phyloP scores from a whole-genome alignment of 2,797 vertebrate genomes.

The Chelidonichthys spinosus region DNA sequence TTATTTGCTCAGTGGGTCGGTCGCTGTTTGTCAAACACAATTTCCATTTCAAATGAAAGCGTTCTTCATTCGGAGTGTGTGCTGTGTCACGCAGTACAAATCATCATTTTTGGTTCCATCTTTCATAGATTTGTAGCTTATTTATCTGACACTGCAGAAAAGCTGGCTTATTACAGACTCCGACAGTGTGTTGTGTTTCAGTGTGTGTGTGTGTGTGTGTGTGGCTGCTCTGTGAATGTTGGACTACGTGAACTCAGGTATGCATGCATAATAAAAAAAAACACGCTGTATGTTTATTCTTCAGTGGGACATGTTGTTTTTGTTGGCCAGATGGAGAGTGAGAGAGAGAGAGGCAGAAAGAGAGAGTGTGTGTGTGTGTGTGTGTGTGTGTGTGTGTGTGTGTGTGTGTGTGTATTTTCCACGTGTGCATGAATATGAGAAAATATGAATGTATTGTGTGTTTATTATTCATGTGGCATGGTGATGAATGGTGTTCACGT shows the following conservation, averaged over 20 bases:
- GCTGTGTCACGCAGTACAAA: constrained; percentile 3
- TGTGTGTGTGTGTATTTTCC: constrained; percentile 4
- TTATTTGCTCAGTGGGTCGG: constrained; percentile 46
- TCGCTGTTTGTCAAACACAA: constrained; percentile 46
- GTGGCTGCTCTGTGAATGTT: constrained; percentile 13
- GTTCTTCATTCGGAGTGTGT: not conserved
- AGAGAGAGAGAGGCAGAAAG: not conserved
- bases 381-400: constrained; percentile 3
- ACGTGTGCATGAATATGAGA: constrained; percentile 32
- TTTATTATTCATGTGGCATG: constrained; percentile 68
- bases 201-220: constrained; percentile 8
- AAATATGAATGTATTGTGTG: constrained; percentile 49
- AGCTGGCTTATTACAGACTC: constrained; percentile 32
- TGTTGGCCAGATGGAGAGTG: constrained; percentile 20
- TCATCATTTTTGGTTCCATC: constrained; percentile 31
- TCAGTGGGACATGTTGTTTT: constrained; percentile 37
- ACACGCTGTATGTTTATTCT: constrained; percentile 21
- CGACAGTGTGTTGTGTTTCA: constrained; percentile 6
- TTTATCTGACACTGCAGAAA: constrained; percentile 12
- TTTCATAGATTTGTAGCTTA: constrained; percentile 45
- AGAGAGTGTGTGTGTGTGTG: not conserved
- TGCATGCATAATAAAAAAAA: constrained; percentile 36
- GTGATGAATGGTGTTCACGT: constrained; percentile 70
- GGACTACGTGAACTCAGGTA: constrained; percentile 24
- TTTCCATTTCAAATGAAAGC: constrained; percentile 37